A percentile compares a stretch with the other conserved stretches of the same genome.
phyloP scores from a whole-genome alignment of 2,113 vertebrate genomes.

The Nerophis lumbriciformis region DNA sequence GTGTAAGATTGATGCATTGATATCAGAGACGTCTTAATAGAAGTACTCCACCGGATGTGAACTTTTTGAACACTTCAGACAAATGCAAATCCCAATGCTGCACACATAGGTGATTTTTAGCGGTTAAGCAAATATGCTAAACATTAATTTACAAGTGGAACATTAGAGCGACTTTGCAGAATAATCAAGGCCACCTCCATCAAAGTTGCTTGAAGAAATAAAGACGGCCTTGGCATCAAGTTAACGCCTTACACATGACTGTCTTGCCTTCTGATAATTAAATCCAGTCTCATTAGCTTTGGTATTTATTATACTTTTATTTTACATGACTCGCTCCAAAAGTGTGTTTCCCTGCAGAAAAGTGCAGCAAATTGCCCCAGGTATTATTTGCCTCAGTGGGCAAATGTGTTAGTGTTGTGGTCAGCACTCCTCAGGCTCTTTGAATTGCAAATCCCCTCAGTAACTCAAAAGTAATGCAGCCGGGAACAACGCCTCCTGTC shows the following conservation, averaged over 20 bases:
- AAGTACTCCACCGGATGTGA: slow-evolving; percentile 15
- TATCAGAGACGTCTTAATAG: slow-evolving; percentile 36
- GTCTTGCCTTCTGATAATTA: slow-evolving; percentile 59
- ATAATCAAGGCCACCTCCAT: slow-evolving; percentile 53
- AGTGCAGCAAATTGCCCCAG: slow-evolving; percentile 64
- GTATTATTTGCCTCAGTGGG: slow-evolving; percentile 75
- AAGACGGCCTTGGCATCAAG: slow-evolving; percentile 57
- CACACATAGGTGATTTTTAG: slow-evolving; percentile 38
- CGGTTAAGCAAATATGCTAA: slow-evolving; percentile 65
- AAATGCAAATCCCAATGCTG: slow-evolving; percentile 42
- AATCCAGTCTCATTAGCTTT: slow-evolving; percentile 67
- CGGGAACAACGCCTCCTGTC: slow-evolving; percentile 70
- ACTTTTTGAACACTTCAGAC: slow-evolving; percentile 15
- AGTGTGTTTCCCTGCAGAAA: slow-evolving; percentile 59
- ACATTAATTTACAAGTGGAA: slow-evolving; percentile 49
- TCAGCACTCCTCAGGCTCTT: slow-evolving; percentile 87
- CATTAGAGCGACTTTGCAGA: slow-evolving; percentile 44
- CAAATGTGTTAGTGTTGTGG: slow-evolving; percentile 71
- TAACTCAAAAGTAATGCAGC: slow-evolving; percentile 97
- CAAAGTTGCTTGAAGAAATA: slow-evolving; percentile 43
- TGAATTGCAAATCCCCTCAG: slow-evolving; percentile 91
- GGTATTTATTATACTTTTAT: slow-evolving; percentile 72
- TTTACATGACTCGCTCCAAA: slow-evolving; percentile 71
- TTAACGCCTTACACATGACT: slow-evolving; percentile 36
- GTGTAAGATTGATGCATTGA: slow-evolving; percentile 46